Percentiles rank a stretch among this genome's conserved stretches.
These are phyloP conservation scores for Encarsia formosa DNA, from an alignment of 2,888 invertebrate genomes.

Conservation along the genomic window DNA sequence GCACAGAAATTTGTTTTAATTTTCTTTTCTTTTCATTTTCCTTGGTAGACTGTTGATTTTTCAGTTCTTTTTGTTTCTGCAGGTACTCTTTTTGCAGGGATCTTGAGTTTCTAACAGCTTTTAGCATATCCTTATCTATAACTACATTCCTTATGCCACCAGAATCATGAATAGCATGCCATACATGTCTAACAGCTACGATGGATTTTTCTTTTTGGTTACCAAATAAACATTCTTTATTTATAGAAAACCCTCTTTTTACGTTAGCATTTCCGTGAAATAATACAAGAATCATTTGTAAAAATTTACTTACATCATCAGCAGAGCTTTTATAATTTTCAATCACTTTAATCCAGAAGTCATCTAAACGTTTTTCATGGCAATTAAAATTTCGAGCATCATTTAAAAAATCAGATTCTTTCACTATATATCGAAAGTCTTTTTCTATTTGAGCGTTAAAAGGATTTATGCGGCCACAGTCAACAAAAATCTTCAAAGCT, in stretches of 20 bases:
- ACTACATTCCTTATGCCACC: neutral
- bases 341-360: too few relatives aligned
- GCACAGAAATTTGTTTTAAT: neutral
- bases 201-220: constrained; percentile 1
- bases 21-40: neutral
- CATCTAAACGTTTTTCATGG: too few relatives aligned
- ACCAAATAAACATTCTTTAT: neutral
- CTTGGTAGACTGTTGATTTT: neutral
- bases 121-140: neutral
- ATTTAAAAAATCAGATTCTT: too few relatives aligned
- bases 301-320: too few relatives aligned
- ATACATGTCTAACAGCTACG: neutral
- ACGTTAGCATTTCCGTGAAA: neutral
- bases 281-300: neutral
- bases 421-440: too few relatives aligned
- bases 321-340: too few relatives aligned
- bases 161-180: neutral
- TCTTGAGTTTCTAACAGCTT: neutral
- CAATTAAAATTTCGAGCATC: too few relatives aligned
- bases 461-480: too few relatives aligned
- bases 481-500: too few relatives aligned
- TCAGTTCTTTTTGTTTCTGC: neutral
- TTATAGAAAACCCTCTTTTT: neutral
- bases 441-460: too few relatives aligned
- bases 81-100: neutral